Base-by-base conservation (phyloP, 2,888 invertebrate species). In the Eupsilia transversa region DNA sequence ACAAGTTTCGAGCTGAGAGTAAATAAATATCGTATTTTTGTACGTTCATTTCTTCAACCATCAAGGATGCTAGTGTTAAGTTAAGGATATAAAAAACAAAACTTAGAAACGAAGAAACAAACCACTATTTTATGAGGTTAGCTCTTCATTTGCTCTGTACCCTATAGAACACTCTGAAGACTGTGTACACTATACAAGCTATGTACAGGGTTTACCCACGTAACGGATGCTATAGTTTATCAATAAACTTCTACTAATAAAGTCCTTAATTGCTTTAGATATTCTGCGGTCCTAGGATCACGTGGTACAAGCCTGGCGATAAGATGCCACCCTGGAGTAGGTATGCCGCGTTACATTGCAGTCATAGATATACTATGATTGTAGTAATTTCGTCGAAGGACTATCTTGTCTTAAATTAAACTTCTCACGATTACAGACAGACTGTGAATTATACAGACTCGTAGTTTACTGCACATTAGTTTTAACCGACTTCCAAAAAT, bases 271-370 rank as follows among this genome's bases (percentile, higher is more conserved):
- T 68, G 57, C 82, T 4, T 69, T 33, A 27, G 33, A 69, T 68
- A 79, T 60, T 56, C 33, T 60, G 33, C 57, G 56, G 46, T 63
- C 46, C 38, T 20, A 57, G 41, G 59, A 72, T 33, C 56, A 52
- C 33, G 23, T 30, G 43, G 56, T 65, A 46, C 61, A 38, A 56
- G 20, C 17, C 33, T n/a, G 49, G 66, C 52, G 54, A 82, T 70
- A 82, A 82, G 66, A 76, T 52, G 38, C 43, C 14, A n/a, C 82
- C 65, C 35, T 81, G 30, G 6, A n/a, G n/a, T n/a, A n/a, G 33
- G 56, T 52, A 79, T 10, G 41, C 82, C 23, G 33, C 12, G 7
- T 52, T 52, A 14, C 14, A 54, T 57, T 38, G n/a, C n/a, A n/a
- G n/a, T n/a, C n/a, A n/a, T n/a, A n/a, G n/a, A n/a, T n/a, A n/a